These are phyloP conservation scores for Apamea monoglypha DNA, from an alignment of 2,888 invertebrate genomes.

Conservation along the genomic window DNA sequence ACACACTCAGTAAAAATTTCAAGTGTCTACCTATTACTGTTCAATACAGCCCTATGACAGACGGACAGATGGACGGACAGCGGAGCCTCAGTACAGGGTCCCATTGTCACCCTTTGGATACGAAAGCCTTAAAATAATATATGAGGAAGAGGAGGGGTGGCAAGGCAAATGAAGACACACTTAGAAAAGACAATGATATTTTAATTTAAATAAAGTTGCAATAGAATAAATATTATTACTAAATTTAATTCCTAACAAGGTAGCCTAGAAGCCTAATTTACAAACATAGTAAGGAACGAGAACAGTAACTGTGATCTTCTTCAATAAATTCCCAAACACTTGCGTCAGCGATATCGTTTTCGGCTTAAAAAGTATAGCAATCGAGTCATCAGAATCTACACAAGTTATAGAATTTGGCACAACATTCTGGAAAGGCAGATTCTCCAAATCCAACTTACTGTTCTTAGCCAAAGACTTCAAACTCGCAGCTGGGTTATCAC, in stretches of 20 bases:
- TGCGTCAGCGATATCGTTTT: conserved; percentile 74
- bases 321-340: conserved; percentile 74
- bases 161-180: not conserved
- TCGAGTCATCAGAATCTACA: conserved; percentile 68
- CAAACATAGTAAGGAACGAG: conserved; percentile 77
- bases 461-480: conserved; percentile 55
- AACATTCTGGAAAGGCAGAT: conserved; percentile 52
- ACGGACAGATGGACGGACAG: too few relatives aligned
- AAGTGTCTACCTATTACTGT: too few relatives aligned
- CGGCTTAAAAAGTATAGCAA: conserved; percentile 75
- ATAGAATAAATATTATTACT: conserved; percentile 30
- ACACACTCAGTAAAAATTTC: too few relatives aligned
- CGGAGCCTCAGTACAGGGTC: too few relatives aligned
- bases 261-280: conserved; percentile 54
- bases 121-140: not conserved
- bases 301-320: conserved; percentile 75
- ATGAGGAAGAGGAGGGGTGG: not conserved
- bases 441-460: conserved; percentile 61
- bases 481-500: conserved; percentile 50
- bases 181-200: not conserved
- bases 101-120: too few relatives aligned
- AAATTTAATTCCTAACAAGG: not conserved
- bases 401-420: conserved; percentile 62
- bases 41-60: too few relatives aligned
- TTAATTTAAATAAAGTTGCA: conserved; percentile 29